phyloP scores from a whole-genome alignment of 2,888 invertebrate species.

The Atethmia centrago region DNA sequence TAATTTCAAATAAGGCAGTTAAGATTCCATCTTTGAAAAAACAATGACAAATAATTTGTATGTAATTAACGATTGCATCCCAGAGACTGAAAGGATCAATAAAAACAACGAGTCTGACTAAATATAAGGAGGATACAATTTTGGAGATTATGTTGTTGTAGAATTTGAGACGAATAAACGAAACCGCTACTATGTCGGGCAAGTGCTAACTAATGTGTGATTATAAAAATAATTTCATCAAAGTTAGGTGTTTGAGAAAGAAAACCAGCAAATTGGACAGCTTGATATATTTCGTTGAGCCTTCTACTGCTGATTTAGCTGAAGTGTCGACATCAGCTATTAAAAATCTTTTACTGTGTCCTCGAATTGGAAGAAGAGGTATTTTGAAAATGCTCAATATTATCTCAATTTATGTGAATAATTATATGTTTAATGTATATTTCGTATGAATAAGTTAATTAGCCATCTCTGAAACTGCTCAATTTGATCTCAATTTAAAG shows the following conservation, averaged over 20 bases:
- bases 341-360: neutral
- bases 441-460: neutral
- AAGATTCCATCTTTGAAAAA: no score
- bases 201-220: neutral
- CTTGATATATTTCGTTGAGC: neutral
- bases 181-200: neutral
- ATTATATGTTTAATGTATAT: neutral
- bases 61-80: neutral
- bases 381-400: neutral
- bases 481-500: neutral
- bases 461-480: neutral
- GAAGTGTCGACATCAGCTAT: neutral
- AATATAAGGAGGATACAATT: neutral
- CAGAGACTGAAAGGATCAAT: neutral
- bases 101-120: neutral
- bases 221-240: no score
- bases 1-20: neutral
- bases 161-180: neutral
- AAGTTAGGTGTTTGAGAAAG: neutral
- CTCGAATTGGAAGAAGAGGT: constrained; percentile 2
- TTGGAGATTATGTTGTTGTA: neutral
- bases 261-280: neutral
- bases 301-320: neutral
- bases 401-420: constrained; percentile 1
- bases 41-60: neutral